These are phyloP conservation scores for Epsilonema sp. DNA, from an alignment of 2,888 invertebrate species.

Conservation along the genomic window DNA sequence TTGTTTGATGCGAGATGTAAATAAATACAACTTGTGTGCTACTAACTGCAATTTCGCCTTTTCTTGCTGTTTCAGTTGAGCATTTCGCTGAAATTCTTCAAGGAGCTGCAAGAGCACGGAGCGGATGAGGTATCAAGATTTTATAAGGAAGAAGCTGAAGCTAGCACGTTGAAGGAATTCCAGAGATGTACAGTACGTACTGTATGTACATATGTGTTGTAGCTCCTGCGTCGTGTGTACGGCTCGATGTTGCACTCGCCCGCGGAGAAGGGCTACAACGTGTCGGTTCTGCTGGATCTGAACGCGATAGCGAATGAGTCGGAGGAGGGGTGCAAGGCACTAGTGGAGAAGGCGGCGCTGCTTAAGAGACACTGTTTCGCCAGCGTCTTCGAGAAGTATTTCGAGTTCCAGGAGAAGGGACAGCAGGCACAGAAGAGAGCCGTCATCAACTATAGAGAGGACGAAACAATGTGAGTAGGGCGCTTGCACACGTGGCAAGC, in stretches of 20 bases:
- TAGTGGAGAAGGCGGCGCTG: constrained; percentile 75
- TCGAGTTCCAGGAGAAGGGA: constrained; percentile 84
- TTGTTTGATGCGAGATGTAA: background rate
- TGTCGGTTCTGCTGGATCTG: constrained; percentile 73
- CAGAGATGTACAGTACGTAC: no score
- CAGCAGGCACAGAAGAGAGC: constrained; percentile 75
- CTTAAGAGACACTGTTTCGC: constrained; percentile 97
- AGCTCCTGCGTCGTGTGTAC: constrained; percentile 72
- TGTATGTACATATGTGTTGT: no score
- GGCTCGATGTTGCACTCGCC: constrained; percentile 52
- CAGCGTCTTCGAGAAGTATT: constrained; percentile 97
- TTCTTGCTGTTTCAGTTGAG: constrained; percentile 52
- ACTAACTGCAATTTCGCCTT: background rate
- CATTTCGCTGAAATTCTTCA: constrained; percentile 82
- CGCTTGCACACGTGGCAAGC: no score
- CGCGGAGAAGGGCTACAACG: constrained; percentile 80
- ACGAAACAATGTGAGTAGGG: constrained; percentile 79
- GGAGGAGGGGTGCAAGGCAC: constrained; percentile 41
- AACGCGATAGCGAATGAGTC: constrained; percentile 75
- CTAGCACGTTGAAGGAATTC: background rate
- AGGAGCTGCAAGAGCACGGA: constrained; percentile 91
- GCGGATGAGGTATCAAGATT: constrained; percentile 76
- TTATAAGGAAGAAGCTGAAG: constrained; percentile 9
- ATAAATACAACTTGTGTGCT: background rate
- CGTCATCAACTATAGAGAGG: constrained; percentile 91